phyloP scores from a whole-genome alignment of 2,888 invertebrate genomes.

The Rhimphoctona megacephalus region DNA sequence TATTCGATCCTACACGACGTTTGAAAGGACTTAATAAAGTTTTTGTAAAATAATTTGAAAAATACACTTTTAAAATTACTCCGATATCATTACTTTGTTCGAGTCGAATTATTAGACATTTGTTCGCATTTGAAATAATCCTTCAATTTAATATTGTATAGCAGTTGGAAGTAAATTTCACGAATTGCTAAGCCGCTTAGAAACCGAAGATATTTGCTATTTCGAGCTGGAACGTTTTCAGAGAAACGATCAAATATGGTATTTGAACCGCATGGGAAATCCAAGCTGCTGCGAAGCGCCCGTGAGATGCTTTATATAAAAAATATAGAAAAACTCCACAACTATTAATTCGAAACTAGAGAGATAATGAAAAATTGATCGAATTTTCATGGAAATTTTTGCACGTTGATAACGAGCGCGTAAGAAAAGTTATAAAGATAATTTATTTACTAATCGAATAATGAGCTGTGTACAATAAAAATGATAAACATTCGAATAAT shows the following conservation, averaged over 20 bases:
- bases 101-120: neutral
- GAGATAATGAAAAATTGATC: neutral
- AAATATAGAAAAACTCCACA: neutral
- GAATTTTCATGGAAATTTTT: neutral
- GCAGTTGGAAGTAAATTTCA: neutral
- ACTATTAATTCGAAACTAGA: neutral
- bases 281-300: neutral
- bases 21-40: neutral
- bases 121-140: neutral
- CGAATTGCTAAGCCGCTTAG: neutral
- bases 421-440: slow-evolving; percentile 4
- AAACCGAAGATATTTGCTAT: neutral
- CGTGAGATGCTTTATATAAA: neutral
- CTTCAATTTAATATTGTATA: neutral
- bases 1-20: neutral
- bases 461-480: neutral
- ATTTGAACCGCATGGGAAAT: neutral
- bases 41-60: neutral
- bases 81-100: neutral
- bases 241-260: neutral
- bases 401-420: neutral
- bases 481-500: neutral
- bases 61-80: neutral
- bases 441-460: neutral
- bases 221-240: neutral